Evolutionary conservation across 2,113 vertebrate genomes (phyloP), one percentile per base, ranked within the genome.

Genomic region (Leptodactylus fuscus): DNA sequence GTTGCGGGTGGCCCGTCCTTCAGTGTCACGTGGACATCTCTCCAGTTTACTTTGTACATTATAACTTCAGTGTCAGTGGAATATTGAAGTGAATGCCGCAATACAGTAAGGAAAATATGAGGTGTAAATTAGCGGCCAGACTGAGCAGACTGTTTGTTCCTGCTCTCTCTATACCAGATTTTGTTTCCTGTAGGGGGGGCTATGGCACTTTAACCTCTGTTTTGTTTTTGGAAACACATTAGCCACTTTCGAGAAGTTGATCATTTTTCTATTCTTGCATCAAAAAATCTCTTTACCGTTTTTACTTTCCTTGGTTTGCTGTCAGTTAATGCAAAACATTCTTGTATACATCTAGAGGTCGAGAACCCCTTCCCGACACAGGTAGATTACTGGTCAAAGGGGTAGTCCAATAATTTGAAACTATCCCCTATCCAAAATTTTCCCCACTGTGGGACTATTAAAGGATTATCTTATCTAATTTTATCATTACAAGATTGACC

Each of bases 71-170:
- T 71, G 69, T 71, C 69, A 71, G 34, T 36, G 69, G 34, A 71
- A 20, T 41, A 36, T 18, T 71, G 69, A 36, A 22, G 32, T 71
- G 34, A 71, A 36, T 70, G 67, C 32, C 18, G 16, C 3, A 13
- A 20, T 71, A 41, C 69, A 22, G 69, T n/a, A 71, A 71, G 69
- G 69, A 71, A 71, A 71, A 71, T 71, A 6, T 41, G 69, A 71
- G 34, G 69, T 12, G 12, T 71, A 11, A 1, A 41, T 22, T 12
- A 71, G 1, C 22, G 36, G 4, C 18, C 36, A 71, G 67, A 38
- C 67, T 10, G 34, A 20, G 29, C 16, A 60, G 32, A 41, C 41
- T 73, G 70, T 73, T 73, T 73, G 67, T 73, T 73, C 70, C 67
- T 71, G 67, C 41, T 10, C 67, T 22, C 36, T 22, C 32, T 13